Conservation (phyloP, 2,888 invertebrate species). For the Eilema depressum region DNA sequence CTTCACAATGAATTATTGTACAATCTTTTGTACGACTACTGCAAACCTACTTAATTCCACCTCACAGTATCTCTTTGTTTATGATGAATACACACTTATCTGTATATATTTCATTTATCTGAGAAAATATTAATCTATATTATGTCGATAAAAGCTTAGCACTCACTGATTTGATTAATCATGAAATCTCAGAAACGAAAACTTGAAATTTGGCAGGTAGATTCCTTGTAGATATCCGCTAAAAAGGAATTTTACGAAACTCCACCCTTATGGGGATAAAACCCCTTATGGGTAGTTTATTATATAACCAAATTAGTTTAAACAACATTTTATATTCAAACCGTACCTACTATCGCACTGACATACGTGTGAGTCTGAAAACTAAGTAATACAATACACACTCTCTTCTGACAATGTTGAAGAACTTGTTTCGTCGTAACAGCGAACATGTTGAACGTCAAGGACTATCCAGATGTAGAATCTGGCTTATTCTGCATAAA, state of each 20-base stretch:
- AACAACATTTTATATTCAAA: neutral
- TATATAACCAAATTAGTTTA: neutral
- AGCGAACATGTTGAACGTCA: neutral
- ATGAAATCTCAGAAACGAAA: too few relatives aligned
- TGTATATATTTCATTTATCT: neutral
- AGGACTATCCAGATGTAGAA: conserved; percentile 23
- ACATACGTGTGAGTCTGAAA: neutral
- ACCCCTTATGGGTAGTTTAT: too few relatives aligned
- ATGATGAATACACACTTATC: neutral
- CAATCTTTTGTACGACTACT: neutral
- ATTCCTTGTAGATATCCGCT: too few relatives aligned
- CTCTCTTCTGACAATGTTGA: neutral
- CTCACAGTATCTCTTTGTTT: neutral
- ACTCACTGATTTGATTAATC: too few relatives aligned
- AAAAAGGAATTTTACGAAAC: too few relatives aligned
- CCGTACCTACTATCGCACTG: neutral
- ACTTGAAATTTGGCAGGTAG: too few relatives aligned
- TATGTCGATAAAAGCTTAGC: too few relatives aligned
- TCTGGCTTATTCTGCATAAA: conserved; percentile 40
- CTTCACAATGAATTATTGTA: neutral
- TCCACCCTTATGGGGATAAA: too few relatives aligned
- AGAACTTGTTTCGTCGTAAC: conserved; percentile 5
- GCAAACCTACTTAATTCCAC: neutral
- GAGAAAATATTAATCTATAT: neutral
- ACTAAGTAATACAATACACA: neutral